phyloP scores from a whole-genome alignment of 2,797 vertebrate species.

The Halcyon chelicuti region DNA sequence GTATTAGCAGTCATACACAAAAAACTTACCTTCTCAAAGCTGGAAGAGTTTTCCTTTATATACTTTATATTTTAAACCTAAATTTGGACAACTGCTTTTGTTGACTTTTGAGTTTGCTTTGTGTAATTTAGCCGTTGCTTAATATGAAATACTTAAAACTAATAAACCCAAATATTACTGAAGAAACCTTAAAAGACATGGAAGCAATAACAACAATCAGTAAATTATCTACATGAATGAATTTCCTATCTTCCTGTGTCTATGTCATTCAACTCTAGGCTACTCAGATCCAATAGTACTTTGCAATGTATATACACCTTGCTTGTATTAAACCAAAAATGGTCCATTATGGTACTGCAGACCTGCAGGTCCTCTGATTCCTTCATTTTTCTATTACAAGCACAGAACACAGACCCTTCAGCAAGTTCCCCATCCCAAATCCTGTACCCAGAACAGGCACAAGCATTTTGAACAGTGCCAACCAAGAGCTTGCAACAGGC shows the following conservation, averaged over 20 bases:
- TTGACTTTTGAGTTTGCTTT: neutral
- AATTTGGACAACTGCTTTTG: neutral
- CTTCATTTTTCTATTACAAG: neutral
- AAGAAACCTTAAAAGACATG: neutral
- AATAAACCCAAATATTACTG: conserved; percentile 4
- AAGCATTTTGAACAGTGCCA: neutral
- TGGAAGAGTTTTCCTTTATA: neutral
- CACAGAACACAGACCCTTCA: neutral
- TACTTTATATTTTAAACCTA: neutral
- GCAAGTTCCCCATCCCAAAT: neutral
- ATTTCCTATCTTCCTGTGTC: neutral
- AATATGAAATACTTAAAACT: neutral
- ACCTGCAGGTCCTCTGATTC: neutral
- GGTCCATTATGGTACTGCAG: neutral
- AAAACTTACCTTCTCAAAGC: neutral
- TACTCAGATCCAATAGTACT: neutral
- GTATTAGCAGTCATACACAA: neutral
- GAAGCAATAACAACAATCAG: neutral
- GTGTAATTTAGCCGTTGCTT: neutral
- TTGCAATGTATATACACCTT: neutral
- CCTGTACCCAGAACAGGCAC: neutral
- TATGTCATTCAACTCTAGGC: neutral
- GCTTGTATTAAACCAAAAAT: neutral
- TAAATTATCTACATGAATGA: neutral
- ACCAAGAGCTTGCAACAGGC: neutral